Evolutionary conservation across 1,140 invertebrate species (phyloP).

Genomic region (Meloidogyne exigua): DNA sequence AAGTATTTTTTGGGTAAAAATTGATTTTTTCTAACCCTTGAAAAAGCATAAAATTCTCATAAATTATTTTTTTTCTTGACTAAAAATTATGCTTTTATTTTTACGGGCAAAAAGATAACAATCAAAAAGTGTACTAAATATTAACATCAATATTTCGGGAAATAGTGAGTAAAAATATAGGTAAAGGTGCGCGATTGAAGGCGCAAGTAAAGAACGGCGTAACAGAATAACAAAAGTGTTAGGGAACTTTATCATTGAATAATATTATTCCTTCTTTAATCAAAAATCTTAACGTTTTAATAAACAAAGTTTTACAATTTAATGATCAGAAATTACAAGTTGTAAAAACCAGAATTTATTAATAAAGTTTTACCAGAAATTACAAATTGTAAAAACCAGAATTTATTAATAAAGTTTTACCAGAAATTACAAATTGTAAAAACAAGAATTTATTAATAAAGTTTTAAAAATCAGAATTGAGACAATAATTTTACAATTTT

Average conservation of each 20-base stretch:
- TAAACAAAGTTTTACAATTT: neutral
- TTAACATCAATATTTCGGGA: neutral
- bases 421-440: neutral
- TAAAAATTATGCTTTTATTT: neutral
- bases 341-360: neutral
- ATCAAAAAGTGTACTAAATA: neutral
- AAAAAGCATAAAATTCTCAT: no score
- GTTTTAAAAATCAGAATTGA: neutral
- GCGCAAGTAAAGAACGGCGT: neutral
- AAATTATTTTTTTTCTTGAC: neutral
- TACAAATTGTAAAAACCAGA: neutral
- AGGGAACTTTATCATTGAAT: neutral
- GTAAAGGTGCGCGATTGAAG: neutral
- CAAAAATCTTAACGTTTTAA: neutral
- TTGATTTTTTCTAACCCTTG: no score
- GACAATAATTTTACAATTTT: no score
- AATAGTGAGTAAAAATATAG: neutral
- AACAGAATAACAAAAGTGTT: neutral
- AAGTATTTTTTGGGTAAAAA: no score
- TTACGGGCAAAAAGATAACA: neutral
- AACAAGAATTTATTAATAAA: neutral
- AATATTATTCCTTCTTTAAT: neutral
- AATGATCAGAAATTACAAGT: neutral
- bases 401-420: neutral
- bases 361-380: neutral